Evolutionary conservation across 2,888 invertebrate genomes (phyloP).

Genomic region (Athalia cordata): DNA sequence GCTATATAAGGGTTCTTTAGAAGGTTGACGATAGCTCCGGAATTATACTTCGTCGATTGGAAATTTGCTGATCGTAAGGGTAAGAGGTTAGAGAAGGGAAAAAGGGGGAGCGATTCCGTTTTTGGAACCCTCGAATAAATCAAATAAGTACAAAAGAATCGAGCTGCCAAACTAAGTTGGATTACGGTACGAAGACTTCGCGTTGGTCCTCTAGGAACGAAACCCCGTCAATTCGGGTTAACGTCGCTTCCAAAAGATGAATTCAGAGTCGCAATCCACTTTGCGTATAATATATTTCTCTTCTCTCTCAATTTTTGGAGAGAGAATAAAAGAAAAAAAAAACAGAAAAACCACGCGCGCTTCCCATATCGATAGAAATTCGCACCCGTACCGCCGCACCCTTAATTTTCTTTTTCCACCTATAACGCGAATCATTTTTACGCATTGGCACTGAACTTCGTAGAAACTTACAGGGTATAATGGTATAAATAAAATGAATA

Average conservation of each 20-base stretch:
- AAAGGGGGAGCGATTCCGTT: not conserved
- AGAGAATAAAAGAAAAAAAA: not conserved
- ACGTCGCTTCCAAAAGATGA: not conserved
- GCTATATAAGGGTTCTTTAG: not conserved
- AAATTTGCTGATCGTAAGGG: conserved; percentile 4
- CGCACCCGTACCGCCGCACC: too few relatives aligned
- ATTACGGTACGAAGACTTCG: not conserved
- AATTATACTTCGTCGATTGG: conserved; percentile 22
- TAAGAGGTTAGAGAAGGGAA: not conserved
- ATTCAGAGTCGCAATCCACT: conserved; percentile 21
- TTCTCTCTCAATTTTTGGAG: too few relatives aligned
- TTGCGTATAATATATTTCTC: not conserved
- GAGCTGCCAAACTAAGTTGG: conserved; percentile 35
- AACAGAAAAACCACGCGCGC: not conserved
- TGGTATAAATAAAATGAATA: not conserved
- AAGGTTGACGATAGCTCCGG: conserved; percentile 14
- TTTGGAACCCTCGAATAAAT: conserved; percentile 28
- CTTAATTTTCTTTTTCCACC: too few relatives aligned
- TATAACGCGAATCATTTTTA: not conserved
- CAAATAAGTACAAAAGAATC: conserved; percentile 31
- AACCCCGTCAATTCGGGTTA: conserved; percentile 8
- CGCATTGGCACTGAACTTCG: not conserved
- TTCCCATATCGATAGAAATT: too few relatives aligned
- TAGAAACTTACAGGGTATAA: not conserved
- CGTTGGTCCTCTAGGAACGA: not conserved